A percentile compares a stretch with the other conserved stretches of the same genome.
Evolutionary conservation across 30 jellyfish, hydroid and myxozoan genomes (phyloP).

Genomic region (Turritopsis dohrnii): DNA sequence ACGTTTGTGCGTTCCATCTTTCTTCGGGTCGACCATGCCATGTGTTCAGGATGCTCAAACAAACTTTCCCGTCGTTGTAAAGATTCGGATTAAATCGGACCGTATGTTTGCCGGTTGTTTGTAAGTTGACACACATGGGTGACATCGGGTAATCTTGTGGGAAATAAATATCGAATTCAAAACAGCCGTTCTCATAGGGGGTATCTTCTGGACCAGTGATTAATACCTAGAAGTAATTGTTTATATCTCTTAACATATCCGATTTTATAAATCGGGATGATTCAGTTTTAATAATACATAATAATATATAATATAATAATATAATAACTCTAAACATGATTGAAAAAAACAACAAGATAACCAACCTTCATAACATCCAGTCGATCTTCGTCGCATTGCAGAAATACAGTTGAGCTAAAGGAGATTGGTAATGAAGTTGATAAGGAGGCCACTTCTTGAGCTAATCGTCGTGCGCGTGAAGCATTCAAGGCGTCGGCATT

Average conservation of each 20-base stretch:
- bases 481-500: conserved; percentile 51
- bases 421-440: conserved; percentile 92
- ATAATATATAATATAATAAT: too few relatives aligned
- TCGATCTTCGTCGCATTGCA: conserved; percentile 89
- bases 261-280: too few relatives aligned
- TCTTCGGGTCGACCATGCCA: conserved; percentile 99
- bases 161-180: conserved; percentile 83
- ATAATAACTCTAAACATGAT: background rate
- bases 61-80: conserved; percentile 95
- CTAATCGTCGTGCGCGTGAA: conserved; percentile 81
- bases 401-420: conserved; percentile 73
- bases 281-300: too few relatives aligned
- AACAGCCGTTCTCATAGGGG: conserved; percentile 97
- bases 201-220: conserved; percentile 99
- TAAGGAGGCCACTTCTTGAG: conserved; percentile 94
- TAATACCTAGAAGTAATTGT: conserved; percentile 47
- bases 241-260: background rate
- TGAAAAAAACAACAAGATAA: background rate
- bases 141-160: conserved; percentile 95
- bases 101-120: conserved; percentile 89
- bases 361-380: conserved; percentile 93
- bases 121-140: conserved; percentile 88
- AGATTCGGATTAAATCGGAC: conserved; percentile 90
- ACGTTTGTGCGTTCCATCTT: conserved; percentile 90
- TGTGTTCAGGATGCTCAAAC: conserved; percentile 89